Evolutionary conservation across 2,797 vertebrate genomes (phyloP).

Genomic region (Aythya fuligula): DNA sequence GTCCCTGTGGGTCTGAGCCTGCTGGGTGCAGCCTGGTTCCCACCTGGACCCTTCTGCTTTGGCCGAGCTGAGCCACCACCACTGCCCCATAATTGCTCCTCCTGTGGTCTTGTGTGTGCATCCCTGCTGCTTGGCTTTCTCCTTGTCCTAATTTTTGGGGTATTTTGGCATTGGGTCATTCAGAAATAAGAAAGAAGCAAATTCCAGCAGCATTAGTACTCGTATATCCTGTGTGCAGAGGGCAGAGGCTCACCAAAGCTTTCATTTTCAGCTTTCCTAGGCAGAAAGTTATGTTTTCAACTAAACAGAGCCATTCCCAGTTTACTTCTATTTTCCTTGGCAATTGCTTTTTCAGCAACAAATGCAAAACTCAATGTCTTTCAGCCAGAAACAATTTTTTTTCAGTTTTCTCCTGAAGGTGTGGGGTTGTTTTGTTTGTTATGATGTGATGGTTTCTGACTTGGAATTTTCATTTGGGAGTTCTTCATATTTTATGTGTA

Average conservation of each 20-base stretch:
- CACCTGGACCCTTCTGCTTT: not conserved
- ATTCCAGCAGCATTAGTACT: not conserved
- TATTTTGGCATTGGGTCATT: not conserved
- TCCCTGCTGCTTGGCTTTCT: not conserved
- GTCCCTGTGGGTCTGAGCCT: not conserved
- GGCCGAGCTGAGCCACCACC: not conserved
- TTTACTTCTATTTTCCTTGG: not conserved
- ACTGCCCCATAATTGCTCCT: not conserved
- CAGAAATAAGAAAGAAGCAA: not conserved
- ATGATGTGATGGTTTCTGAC: not conserved
- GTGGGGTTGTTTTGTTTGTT: not conserved
- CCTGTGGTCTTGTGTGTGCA: too few species aligned
- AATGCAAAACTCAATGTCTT: not conserved
- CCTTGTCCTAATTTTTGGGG: not conserved
- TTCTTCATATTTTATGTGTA: not conserved
- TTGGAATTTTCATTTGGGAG: not conserved
- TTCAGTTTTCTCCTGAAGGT: not conserved
- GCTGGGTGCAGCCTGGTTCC: not conserved
- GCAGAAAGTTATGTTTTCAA: not conserved
- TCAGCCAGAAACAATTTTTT: not conserved
- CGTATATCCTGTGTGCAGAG: too few species aligned
- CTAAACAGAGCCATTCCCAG: not conserved
- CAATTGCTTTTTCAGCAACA: not conserved
- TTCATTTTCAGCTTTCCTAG: not conserved
- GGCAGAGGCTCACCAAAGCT: not conserved